These are phyloP conservation scores for Asteroscopus sphinx DNA, from an alignment of 2,888 invertebrate genomes.

Conservation along the genomic window DNA sequence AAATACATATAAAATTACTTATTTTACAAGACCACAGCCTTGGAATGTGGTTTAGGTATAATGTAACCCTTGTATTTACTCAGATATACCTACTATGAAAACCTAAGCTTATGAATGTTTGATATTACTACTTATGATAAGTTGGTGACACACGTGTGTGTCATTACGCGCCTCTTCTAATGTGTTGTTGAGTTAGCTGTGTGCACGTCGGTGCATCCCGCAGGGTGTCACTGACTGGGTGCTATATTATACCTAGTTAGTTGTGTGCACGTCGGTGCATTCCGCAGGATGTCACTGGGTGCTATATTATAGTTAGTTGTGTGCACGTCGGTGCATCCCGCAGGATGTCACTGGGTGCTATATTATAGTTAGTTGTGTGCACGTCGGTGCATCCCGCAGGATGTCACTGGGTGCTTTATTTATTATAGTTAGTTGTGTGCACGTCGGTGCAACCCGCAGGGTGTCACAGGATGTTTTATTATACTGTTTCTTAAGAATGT, in stretches of 20 bases:
- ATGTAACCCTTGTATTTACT: conserved; percentile 31
- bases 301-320: conserved; percentile 18
- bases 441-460: neutral
- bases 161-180: conserved; percentile 4
- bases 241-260: conserved; percentile 15
- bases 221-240: neutral
- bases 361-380: conserved; percentile 15
- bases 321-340: neutral
- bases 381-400: neutral
- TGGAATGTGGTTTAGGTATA: conserved; percentile 20
- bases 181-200: conserved; percentile 13
- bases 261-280: conserved; percentile 2
- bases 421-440: conserved; percentile 8
- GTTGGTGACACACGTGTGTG: conserved; percentile 1
- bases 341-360: conserved; percentile 2
- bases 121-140: conserved; percentile 59
- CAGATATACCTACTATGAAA: conserved; percentile 26
- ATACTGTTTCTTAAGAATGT: conserved; percentile 38
- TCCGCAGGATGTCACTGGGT: neutral
- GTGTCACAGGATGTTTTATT: conserved; percentile 5
- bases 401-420: conserved; percentile 6
- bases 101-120: conserved; percentile 73
- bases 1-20: neutral
- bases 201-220: neutral
- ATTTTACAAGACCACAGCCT: conserved; percentile 19